These are phyloP conservation scores for Caenorhabditis imperialis DNA, from an alignment of 2,888 invertebrate genomes.

Conservation along the genomic window DNA sequence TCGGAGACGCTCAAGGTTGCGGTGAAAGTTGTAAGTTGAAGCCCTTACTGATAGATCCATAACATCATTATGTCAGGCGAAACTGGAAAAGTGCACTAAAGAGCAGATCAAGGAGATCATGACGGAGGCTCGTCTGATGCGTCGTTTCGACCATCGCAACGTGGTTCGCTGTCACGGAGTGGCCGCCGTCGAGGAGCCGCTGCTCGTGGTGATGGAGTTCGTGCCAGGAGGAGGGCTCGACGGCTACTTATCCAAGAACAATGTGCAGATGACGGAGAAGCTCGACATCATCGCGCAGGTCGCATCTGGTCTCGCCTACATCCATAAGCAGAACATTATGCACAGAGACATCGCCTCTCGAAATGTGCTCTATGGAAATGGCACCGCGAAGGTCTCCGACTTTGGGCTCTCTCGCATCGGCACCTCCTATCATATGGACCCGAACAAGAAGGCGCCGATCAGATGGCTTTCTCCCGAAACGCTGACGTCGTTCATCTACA, in stretches of 20 bases:
- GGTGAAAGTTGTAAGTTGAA: constrained; percentile 21
- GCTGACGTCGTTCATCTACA: constrained; percentile 52
- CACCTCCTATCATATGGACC: constrained; percentile 58
- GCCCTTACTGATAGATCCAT: too few relatives aligned
- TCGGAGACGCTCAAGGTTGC: constrained; percentile 17
- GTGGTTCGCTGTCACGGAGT: constrained; percentile 64
- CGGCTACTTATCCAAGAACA: constrained; percentile 61
- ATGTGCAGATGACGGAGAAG: constrained; percentile 40
- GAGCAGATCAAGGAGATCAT: constrained; percentile 70
- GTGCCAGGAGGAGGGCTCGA: constrained; percentile 63
- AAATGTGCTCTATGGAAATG: constrained; percentile 60
- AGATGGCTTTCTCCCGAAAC: constrained; percentile 72
- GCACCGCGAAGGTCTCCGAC: constrained; percentile 58
- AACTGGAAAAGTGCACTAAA: constrained; percentile 64
- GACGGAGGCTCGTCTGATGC: constrained; percentile 68
- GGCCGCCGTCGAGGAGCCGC: constrained; percentile 65
- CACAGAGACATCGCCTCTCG: constrained; percentile 66
- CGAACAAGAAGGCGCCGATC: constrained; percentile 62
- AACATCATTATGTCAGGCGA: constrained; percentile 43
- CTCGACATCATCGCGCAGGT: constrained; percentile 55
- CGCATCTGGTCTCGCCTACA: constrained; percentile 61
- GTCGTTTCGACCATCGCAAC: constrained; percentile 63
- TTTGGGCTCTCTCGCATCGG: constrained; percentile 64
- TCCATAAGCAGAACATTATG: constrained; percentile 55
- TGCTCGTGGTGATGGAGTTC: constrained; percentile 68